Evolutionary conservation across 2,888 invertebrate species (phyloP).

Genomic region (Diabrotica balteata): DNA sequence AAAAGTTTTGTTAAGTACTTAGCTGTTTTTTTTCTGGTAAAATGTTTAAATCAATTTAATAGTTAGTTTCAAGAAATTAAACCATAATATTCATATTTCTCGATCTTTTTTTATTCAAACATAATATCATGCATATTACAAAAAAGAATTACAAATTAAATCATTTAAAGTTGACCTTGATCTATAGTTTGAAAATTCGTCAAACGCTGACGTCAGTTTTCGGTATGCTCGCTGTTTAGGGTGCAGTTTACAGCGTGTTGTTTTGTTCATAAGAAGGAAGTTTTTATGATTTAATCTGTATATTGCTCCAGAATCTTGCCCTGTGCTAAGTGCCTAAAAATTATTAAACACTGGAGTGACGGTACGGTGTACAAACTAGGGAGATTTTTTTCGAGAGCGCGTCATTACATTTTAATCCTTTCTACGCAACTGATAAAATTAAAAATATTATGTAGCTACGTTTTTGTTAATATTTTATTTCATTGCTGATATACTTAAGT

Average conservation of each 20-base stretch:
- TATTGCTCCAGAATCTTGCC: conserved; percentile 58
- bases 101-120: too few relatives aligned
- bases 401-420: conserved; percentile 29
- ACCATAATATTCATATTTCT: too few relatives aligned
- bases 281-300: conserved; percentile 43
- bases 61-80: too few relatives aligned
- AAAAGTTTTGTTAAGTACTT: too few relatives aligned
- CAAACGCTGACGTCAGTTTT: conserved; percentile 45
- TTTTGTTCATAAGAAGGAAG: conserved; percentile 54
- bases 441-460: too few relatives aligned
- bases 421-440: conserved; percentile 9
- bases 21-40: too few relatives aligned
- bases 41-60: too few relatives aligned
- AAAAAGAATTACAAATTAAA: background rate
- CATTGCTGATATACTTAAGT: too few relatives aligned
- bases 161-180: conserved; percentile 15
- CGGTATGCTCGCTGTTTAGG: conserved; percentile 48
- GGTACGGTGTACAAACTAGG: conserved; percentile 50
- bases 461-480: too few relatives aligned
- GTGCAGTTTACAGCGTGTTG: conserved; percentile 46
- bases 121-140: too few relatives aligned
- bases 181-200: conserved; percentile 18
- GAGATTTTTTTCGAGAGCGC: conserved; percentile 44
- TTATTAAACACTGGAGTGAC: conserved; percentile 55
- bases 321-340: conserved; percentile 57